Conservation (phyloP, 1,140 invertebrate species). For the Solen grandis region DNA sequence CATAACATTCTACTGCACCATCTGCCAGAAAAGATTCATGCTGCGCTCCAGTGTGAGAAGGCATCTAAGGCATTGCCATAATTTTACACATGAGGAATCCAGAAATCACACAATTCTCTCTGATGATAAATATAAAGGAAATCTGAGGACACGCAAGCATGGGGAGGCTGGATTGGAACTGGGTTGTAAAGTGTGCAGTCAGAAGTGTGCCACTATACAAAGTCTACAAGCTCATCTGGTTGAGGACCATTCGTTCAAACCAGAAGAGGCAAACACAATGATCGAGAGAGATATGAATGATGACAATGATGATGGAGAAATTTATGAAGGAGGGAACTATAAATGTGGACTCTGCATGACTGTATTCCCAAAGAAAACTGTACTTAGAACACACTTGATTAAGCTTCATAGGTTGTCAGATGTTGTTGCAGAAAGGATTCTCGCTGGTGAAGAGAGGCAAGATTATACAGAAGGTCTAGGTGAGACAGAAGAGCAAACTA, state of each 20-base stretch:
- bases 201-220: slow-evolving; percentile 25
- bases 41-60: slow-evolving; percentile 38
- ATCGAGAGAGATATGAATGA: slow-evolving; percentile 43
- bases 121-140: slow-evolving; percentile 4
- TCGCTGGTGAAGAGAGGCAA: slow-evolving; percentile 21
- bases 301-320: background rate
- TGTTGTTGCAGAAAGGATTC: slow-evolving; percentile 25
- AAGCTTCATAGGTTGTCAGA: slow-evolving; percentile 39
- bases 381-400: slow-evolving; percentile 23
- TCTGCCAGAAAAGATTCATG: slow-evolving; percentile 37
- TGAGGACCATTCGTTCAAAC: slow-evolving; percentile 12
- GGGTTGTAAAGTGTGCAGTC: slow-evolving; percentile 38
- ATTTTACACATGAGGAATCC: slow-evolving; percentile 32
- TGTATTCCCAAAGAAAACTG: background rate
- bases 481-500: background rate
- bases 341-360: slow-evolving; percentile 44
- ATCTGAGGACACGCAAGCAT: background rate
- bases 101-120: slow-evolving; percentile 38
- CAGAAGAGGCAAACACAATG: slow-evolving; percentile 10
- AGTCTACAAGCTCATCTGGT: slow-evolving; percentile 42
- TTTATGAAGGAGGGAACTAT: background rate
- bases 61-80: slow-evolving; percentile 34
- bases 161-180: background rate
- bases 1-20: slow-evolving; percentile 26
- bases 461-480: slow-evolving; percentile 49